Base-by-base conservation (phyloP, 2,888 invertebrate genomes). In the Paralinhomoeus sp. region DNA sequence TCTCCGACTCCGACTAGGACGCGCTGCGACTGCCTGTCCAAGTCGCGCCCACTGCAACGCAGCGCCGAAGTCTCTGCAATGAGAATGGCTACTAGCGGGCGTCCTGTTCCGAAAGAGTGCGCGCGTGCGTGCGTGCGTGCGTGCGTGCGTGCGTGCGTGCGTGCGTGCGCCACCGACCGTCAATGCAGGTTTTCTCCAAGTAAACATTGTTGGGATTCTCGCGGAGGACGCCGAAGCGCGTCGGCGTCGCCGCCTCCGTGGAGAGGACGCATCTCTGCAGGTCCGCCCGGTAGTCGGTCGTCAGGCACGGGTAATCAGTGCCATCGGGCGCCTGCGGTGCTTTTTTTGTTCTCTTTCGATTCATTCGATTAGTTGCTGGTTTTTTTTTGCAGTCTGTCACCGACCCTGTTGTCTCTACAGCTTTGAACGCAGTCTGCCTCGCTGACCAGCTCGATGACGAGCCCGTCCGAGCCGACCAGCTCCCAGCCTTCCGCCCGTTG, bases 401-500 rank as follows among this genome's bases (percentile, higher is more conserved):
- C 2, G 5, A 44, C 44, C 40, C 18, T 5, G 18, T 45, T 38
- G 15, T 39, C 20, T 3, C 24, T 5, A 20, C 45, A 45, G 18
- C 40, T 42, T 2, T 42, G 35, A 2, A 39, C 39, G 37, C 45
- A 45, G 2, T 45, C 45, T 5, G 36, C 42, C 20, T 43, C 42
- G 17, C n/a, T 34, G 34, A 45, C n/a, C 3, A 13, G 34, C 2
- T 2, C 12, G 2, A 23, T 18, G 3, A 18, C 2, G 22, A 24
- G 24, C 3, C 45, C 45, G 22, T 45, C 45, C 2, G 42, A 38
- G 2, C 45, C 45, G 3, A 41, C 23, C 42, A 45, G 18, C 22
- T 45, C 38, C 42, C 40, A 42, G 20, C 45, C 45, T 9, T 40
- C 40, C 2, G 45, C 42, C n/a, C 41, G 21, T 24, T 45, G 42